Conservation (phyloP, 2,113 vertebrate genomes). For the Corythornis vintsioides region DNA sequence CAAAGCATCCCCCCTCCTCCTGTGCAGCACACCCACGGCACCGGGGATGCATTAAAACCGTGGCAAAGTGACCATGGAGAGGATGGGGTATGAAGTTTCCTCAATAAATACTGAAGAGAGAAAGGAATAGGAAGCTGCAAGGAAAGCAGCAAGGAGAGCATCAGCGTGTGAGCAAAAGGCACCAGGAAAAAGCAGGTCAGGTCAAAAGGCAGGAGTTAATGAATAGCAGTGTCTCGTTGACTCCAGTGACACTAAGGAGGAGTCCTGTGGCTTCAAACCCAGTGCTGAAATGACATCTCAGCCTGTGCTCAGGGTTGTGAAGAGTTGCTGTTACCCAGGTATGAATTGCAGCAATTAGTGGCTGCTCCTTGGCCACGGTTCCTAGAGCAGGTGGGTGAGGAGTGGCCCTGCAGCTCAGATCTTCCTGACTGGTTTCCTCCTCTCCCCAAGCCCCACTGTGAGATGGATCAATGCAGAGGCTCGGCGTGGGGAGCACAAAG, state of each 20-base stretch:
- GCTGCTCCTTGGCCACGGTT: not conserved
- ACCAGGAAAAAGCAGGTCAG: not conserved
- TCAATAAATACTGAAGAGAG: not conserved
- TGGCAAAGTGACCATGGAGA: not conserved
- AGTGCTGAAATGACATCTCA: not conserved
- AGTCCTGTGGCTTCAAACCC: not conserved
- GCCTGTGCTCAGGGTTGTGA: not conserved
- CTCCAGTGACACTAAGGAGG: not conserved
- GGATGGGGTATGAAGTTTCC: not conserved
- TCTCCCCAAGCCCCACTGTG: not conserved
- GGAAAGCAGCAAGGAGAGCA: not conserved
- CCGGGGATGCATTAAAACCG: not conserved
- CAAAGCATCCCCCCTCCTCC: not conserved
- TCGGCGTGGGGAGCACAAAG: not conserved
- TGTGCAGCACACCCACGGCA: not conserved
- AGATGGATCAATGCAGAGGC: not conserved
- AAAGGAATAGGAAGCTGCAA: not conserved
- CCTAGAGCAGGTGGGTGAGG: accelerated
- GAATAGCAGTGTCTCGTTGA: not conserved
- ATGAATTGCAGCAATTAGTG: not conserved
- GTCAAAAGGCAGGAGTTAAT: not conserved
- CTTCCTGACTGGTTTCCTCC: not conserved
- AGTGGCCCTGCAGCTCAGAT: not conserved
- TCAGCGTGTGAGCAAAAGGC: accelerated
- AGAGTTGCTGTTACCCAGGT: not conserved